Evolutionary conservation across 2,797 vertebrate species (phyloP).

Genomic region (Helarctos malayanus): DNA sequence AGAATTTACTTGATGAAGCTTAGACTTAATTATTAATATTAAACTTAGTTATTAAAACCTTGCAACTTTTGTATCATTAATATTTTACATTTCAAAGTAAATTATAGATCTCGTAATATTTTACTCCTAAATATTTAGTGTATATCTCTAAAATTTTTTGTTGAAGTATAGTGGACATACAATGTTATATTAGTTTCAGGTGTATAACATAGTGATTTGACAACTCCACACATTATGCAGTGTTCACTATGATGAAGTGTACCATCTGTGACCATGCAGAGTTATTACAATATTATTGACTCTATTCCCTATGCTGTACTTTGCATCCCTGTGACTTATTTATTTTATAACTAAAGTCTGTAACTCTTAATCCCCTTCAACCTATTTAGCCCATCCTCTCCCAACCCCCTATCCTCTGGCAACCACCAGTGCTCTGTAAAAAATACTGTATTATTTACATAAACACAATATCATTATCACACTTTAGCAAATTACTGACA

Average conservation of each 20-base stretch:
- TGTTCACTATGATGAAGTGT: not conserved
- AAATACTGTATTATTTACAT: not conserved
- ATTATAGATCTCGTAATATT: not conserved
- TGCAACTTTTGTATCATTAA: not conserved
- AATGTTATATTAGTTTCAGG: not conserved
- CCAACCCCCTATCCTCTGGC: not conserved
- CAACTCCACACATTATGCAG: not conserved
- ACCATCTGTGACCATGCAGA: not conserved
- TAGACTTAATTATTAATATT: constrained; percentile 31
- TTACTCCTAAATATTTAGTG: constrained; percentile 6
- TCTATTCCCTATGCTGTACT: not conserved
- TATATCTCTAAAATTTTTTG: not conserved
- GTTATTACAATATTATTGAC: not conserved
- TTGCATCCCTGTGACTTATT: not conserved
- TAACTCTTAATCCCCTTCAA: not conserved
- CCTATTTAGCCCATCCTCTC: not conserved
- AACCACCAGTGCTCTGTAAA: not conserved
- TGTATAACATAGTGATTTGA: not conserved
- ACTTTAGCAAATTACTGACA: not conserved
- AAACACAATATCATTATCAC: not conserved
- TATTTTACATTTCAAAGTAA: constrained; percentile 48
- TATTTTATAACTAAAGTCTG: not conserved
- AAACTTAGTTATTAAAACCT: not conserved
- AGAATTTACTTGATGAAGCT: constrained; percentile 20
- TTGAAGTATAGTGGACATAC: not conserved